A percentile compares a stretch with the other conserved stretches of the same genome.
These are phyloP conservation scores for Drosophila recens DNA, from an alignment of 2,888 invertebrate species.

Conservation along the genomic window DNA sequence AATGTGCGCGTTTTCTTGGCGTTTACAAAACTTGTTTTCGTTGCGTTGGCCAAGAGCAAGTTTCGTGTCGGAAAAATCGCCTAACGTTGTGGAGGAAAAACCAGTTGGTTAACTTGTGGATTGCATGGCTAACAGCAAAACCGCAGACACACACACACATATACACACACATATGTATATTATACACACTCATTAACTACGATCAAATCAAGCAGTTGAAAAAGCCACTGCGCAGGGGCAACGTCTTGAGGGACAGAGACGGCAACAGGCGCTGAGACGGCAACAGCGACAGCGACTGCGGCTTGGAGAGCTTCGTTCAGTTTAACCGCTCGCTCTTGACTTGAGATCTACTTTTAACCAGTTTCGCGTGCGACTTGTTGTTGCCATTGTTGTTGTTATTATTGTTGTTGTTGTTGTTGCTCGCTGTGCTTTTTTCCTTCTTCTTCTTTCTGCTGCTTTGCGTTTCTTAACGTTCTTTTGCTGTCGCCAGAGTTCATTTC, in stretches of 20 bases:
- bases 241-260: slow-evolving; percentile 46
- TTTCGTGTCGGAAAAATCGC: slow-evolving; percentile 44
- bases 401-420: slow-evolving; percentile 19
- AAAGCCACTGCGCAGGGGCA: slow-evolving; percentile 53
- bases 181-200: slow-evolving; percentile 37
- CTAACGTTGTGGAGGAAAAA: slow-evolving; percentile 46
- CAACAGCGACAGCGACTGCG: slow-evolving; percentile 3
- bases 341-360: slow-evolving; percentile 76
- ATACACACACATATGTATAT: not conserved
- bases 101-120: slow-evolving; percentile 57
- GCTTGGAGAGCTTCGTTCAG: slow-evolving; percentile 60
- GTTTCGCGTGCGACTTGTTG: slow-evolving; percentile 45
- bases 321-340: slow-evolving; percentile 48
- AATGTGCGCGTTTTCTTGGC: slow-evolving; percentile 48
- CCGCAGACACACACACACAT: slow-evolving; percentile 8
- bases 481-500: slow-evolving; percentile 74
- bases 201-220: slow-evolving; percentile 50
- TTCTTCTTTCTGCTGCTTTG: slow-evolving; percentile 1
- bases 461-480: slow-evolving; percentile 51
- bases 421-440: slow-evolving; percentile 6
- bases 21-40: slow-evolving; percentile 52
- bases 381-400: slow-evolving; percentile 25
- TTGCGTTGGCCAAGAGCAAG: slow-evolving; percentile 52
- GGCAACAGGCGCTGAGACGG: slow-evolving; percentile 16
- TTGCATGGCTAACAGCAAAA: slow-evolving; percentile 26